Evolutionary conservation across 2,888 invertebrate species (phyloP), one percentile per base, ranked within the genome.

Genomic region (Mimas tiliae): DNA sequence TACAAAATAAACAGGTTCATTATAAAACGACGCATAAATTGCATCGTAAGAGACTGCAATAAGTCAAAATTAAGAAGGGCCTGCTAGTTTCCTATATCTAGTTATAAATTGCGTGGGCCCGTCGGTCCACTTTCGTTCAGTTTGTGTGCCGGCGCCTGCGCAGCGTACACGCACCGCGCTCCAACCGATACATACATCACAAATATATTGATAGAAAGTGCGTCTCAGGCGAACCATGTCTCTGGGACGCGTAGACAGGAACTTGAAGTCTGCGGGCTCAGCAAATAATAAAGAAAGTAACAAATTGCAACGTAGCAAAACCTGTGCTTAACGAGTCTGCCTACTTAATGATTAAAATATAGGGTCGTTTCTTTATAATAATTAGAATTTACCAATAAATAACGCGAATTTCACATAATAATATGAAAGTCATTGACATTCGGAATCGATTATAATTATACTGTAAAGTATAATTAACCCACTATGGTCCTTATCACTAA

Each of bases 161-260:
- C 70, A 45, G 55, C 63, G 12, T 66, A 70, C 68, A 67, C 75
- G 70, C 67, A 67, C 71, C 70, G 73, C 81, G 83, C 82, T 82
- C 79, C 84, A 76, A 68, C 73, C 74, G 70, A 68, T 76, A 68
- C 79, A 78, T 82, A 81, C 79, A 82, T 84, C 83, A 83, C 83
- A 75, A 79, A 83, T 81, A 83, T 85, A 86, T 84, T 85, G 82
- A 85, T 88, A 90, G 90, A 90, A 90, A 89, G 87, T 84, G 83
- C 63, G 48, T 58, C 79, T 82, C 83, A 83, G 77, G 77, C 74
- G 65, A 72, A 70, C 70, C 68, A 72, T 68, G 68, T 67, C 67
- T 67, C 72, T 72, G 69, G 63, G 69, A 72, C 52, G 63, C 67
- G 62, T 62, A 68, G 68, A 68, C 68, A 73, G 74, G 72, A 76